Conservation (phyloP, 2,113 vertebrate genomes). For the Eupsittula cactorum region DNA sequence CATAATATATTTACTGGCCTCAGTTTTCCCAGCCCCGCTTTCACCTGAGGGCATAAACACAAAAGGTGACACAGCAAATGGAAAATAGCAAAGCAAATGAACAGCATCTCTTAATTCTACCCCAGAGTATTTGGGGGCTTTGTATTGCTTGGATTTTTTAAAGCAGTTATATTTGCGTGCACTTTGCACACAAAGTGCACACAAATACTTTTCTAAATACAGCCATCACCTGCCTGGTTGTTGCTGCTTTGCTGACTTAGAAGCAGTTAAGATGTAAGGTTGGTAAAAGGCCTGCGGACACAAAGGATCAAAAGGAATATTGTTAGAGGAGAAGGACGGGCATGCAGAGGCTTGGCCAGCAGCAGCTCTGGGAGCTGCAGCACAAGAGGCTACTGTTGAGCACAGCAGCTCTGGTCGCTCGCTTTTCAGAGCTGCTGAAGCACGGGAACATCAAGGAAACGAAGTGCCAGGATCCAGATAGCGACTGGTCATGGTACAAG, state of each 20-base stretch:
- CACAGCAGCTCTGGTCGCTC: neutral
- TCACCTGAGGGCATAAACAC: conserved; percentile 80
- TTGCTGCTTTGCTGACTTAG: neutral
- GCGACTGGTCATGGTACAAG: neutral
- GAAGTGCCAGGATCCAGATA: conserved; percentile 33
- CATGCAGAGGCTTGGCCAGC: neutral
- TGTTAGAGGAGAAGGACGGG: conserved; percentile 32
- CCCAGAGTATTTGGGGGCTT: accelerated
- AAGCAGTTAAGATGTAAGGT: neutral
- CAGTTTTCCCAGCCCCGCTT: conserved; percentile 97
- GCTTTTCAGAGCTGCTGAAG: conserved; percentile 21
- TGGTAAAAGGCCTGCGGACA: neutral
- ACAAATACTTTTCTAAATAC: neutral
- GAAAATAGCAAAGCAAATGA: neutral
- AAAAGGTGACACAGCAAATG: neutral
- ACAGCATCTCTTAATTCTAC: neutral
- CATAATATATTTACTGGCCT: conserved; percentile 99
- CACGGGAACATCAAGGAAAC: conserved; percentile 29
- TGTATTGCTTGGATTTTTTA: neutral
- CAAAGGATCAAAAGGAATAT: conserved; percentile 56
- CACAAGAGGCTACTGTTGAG: conserved; percentile 56
- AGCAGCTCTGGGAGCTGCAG: neutral
- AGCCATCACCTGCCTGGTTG: neutral
- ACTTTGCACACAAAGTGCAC: neutral
- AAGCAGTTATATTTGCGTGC: neutral